Percentiles rank a stretch among this genome's conserved stretches.
Evolutionary conservation across 2,797 vertebrate species (phyloP).

Genomic region (Platalea minor): DNA sequence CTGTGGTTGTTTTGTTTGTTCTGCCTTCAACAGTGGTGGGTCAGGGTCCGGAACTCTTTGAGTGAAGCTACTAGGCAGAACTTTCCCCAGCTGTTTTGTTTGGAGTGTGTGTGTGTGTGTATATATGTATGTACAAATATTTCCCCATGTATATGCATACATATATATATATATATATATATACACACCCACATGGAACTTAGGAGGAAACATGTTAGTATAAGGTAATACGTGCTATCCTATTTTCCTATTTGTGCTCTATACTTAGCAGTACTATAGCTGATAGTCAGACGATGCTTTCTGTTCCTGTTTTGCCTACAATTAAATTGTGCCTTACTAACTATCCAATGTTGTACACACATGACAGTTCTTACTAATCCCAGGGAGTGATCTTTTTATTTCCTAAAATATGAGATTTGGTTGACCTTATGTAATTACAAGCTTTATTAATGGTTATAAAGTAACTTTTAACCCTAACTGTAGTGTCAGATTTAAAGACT

Average conservation of each 20-base stretch:
- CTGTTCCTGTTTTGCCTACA: neutral
- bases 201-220: neutral
- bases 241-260: neutral
- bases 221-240: neutral
- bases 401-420: neutral
- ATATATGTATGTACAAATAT: rapidly evolving
- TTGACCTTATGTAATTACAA: neutral
- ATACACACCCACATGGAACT: neutral
- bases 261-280: neutral
- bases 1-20: neutral
- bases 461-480: neutral
- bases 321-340: neutral
- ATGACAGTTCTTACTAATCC: neutral
- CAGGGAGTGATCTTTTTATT: neutral
- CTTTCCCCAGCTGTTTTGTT: neutral
- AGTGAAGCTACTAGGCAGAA: neutral
- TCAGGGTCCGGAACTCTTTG: neutral
- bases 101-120: neutral
- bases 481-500: neutral
- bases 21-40: neutral
- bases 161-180: rapidly evolving
- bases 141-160: neutral
- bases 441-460: neutral
- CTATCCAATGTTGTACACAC: neutral
- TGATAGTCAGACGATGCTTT: neutral